Evolutionary conservation across 2,113 vertebrate genomes (phyloP).

Genomic region (Lynx canadensis): DNA sequence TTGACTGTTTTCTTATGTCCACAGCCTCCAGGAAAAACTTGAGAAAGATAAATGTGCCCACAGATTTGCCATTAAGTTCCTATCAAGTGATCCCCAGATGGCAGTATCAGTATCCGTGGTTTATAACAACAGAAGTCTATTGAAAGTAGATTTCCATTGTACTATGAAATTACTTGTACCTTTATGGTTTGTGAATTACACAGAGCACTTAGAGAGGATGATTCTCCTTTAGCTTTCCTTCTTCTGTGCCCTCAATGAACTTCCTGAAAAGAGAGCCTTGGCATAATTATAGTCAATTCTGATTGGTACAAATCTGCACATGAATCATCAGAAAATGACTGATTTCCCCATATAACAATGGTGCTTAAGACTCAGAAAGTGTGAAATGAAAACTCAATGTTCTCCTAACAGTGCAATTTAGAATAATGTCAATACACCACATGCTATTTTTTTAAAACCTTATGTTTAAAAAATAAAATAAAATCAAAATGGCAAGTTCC

Average conservation of each 20-base stretch:
- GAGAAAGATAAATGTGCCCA: conserved; percentile 34
- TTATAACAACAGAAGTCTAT: conserved; percentile 24
- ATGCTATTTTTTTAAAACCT: conserved; percentile 60
- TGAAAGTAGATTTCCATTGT: conserved; percentile 49
- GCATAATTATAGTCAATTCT: conserved; percentile 47
- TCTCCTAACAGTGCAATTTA: conserved; percentile 55
- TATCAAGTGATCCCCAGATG: conserved; percentile 36
- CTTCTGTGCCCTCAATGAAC: conserved; percentile 7
- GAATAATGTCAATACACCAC: conserved; percentile 36
- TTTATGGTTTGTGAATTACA: conserved; percentile 52
- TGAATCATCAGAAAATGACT: conserved; percentile 65
- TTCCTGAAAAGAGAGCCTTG: conserved; percentile 31
- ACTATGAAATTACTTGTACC: conserved; percentile 42
- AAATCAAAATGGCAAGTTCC: not conserved
- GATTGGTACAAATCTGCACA: conserved; percentile 58
- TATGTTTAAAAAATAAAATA: not conserved
- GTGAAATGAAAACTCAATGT: conserved; percentile 68
- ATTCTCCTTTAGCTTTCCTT: not conserved
- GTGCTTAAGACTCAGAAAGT: conserved; percentile 63
- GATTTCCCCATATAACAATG: conserved; percentile 33
- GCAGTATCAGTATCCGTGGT: not conserved
- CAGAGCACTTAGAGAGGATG: not conserved
- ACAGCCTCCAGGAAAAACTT: conserved; percentile 55
- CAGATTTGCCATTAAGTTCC: conserved; percentile 8
- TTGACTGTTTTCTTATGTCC: conserved; percentile 52